Percentiles rank a stretch among this genome's conserved stretches.
Evolutionary conservation across 2,797 vertebrate genomes (phyloP).

Genomic region (Syngnathus rostellatus): DNA sequence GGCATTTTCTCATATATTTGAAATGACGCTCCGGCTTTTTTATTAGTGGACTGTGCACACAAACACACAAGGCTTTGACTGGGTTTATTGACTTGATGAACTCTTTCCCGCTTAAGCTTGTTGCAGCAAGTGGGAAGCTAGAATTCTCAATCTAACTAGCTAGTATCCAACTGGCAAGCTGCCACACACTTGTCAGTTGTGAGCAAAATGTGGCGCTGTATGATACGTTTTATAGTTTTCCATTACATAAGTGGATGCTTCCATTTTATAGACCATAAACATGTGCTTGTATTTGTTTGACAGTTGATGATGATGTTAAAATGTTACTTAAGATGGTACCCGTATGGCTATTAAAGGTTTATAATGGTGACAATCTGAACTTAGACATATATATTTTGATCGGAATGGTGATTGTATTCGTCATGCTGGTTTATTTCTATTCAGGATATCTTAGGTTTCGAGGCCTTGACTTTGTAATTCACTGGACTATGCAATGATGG

Average conservation of each 20-base stretch:
- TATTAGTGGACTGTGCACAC: constrained; percentile 11
- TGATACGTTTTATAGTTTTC: no score
- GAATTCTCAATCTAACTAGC: neutral
- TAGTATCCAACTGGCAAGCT: neutral
- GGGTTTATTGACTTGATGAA: constrained; percentile 23
- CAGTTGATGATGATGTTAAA: neutral
- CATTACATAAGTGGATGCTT: no score
- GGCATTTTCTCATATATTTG: constrained; percentile 9
- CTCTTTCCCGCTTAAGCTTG: constrained; percentile 10
- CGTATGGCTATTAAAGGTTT: neutral
- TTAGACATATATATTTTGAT: no score
- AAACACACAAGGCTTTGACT: constrained; percentile 11
- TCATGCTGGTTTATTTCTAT: neutral
- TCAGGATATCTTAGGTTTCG: neutral
- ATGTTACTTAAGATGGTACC: neutral
- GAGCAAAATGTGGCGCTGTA: no score
- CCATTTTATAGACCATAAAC: no score
- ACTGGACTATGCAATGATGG: neutral
- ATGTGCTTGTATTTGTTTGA: neutral
- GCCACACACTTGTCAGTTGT: neutral
- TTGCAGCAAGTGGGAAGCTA: neutral
- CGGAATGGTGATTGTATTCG: neutral
- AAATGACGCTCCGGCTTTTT: neutral
- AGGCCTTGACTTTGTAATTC: neutral
- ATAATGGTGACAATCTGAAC: no score